Evolutionary conservation across 1,140 invertebrate genomes (phyloP).

Genomic region (Ladona fulva): DNA sequence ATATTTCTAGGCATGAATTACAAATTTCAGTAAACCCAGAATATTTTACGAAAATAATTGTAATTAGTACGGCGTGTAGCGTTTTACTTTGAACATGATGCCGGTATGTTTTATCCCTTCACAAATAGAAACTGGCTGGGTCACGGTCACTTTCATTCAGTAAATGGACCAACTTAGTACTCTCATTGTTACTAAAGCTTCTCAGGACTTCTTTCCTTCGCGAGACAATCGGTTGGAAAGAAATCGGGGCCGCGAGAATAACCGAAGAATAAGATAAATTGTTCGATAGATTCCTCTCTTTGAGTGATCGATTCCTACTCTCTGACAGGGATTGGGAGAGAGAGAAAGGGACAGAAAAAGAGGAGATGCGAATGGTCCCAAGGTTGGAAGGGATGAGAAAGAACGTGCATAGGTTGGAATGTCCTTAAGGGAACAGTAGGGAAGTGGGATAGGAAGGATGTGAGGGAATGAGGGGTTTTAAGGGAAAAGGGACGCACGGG

Average conservation of each 20-base stretch:
- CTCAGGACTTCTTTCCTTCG: too few species aligned
- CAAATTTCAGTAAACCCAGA: too few species aligned
- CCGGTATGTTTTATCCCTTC: too few species aligned
- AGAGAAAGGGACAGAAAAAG: background rate
- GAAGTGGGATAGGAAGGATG: background rate
- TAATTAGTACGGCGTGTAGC: too few species aligned
- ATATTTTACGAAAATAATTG: too few species aligned
- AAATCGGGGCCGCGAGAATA: background rate
- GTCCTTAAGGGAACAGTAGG: background rate
- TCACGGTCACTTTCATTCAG: too few species aligned
- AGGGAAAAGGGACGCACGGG: background rate
- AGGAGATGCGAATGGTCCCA: background rate
- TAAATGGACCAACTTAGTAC: too few species aligned
- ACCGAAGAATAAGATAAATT: background rate
- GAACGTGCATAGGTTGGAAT: background rate
- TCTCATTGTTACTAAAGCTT: too few species aligned
- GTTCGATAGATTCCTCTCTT: background rate
- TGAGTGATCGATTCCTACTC: background rate
- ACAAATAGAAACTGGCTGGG: too few species aligned
- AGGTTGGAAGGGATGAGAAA: background rate
- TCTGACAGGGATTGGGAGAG: background rate
- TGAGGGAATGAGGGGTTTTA: background rate
- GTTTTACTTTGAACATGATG: too few species aligned
- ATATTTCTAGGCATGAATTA: too few species aligned
- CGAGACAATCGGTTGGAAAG: too few species aligned